phyloP scores from a whole-genome alignment of 2,888 invertebrate species.

The Melipona bicolor region DNA sequence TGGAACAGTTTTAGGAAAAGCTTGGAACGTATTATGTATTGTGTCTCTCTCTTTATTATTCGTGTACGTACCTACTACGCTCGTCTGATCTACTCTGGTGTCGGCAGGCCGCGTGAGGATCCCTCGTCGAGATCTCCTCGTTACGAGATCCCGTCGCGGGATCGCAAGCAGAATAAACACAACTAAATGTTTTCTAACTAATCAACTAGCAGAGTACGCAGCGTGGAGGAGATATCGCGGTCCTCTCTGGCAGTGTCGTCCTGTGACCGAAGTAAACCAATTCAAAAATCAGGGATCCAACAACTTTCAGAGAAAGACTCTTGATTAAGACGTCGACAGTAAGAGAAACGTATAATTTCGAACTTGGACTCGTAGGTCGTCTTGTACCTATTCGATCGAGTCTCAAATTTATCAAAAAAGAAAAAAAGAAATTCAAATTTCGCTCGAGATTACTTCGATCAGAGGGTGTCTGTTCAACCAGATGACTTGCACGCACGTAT shows the following conservation, averaged over 20 bases:
- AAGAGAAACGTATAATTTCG: neutral
- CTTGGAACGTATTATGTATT: slow-evolving; percentile 58
- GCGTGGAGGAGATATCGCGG: slow-evolving; percentile 51
- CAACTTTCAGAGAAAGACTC: neutral
- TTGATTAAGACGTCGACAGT: too few species aligned
- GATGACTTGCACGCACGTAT: slow-evolving; percentile 41
- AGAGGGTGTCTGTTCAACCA: slow-evolving; percentile 5
- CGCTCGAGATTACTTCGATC: slow-evolving; percentile 20
- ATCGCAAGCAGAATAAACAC: slow-evolving; percentile 65
- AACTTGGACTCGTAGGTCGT: neutral
- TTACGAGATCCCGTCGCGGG: slow-evolving; percentile 55
- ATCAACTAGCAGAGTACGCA: slow-evolving; percentile 62
- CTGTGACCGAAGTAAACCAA: slow-evolving; percentile 35
- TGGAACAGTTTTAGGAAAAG: neutral
- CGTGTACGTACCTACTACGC: slow-evolving; percentile 76
- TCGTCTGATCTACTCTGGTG: slow-evolving; percentile 77
- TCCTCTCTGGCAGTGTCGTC: slow-evolving; percentile 16
- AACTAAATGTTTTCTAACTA: slow-evolving; percentile 63
- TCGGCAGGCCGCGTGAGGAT: slow-evolving; percentile 73
- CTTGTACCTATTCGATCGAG: neutral
- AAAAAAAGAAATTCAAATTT: too few species aligned
- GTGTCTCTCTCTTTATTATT: slow-evolving; percentile 62
- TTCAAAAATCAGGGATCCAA: neutral
- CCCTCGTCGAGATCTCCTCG: slow-evolving; percentile 63
- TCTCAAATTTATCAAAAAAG: too few species aligned